Base-by-base conservation (phyloP, 2,113 vertebrate species). In the Oxygymnocypris stewartii region DNA sequence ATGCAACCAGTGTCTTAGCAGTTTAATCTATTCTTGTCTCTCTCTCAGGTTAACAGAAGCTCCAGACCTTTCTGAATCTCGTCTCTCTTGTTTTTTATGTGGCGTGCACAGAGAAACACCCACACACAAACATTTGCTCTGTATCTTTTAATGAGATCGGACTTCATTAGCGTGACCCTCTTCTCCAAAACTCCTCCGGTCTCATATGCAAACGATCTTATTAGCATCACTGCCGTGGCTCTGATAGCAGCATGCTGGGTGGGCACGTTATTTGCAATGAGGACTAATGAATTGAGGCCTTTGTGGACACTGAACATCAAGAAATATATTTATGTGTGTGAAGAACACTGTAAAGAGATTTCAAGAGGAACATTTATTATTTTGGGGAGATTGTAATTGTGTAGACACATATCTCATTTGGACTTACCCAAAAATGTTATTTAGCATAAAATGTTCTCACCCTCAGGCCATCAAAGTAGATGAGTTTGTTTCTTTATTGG, bases 71-170 rank as follows among this genome's bases (percentile, higher is more conserved):
- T 83, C 28, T 31, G 28, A 31, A 31, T 31, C 35, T 86, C 61
- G 91, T 92, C 91, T 23, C 84, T 84, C 87, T 61, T 37, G 79
- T 82, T 82, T 76, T 73, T 73, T 31, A 59, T 44, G 61, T 25
- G 25, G 54, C 40, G 18, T 87, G 59, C 76, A 54, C 81, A 37
- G 61, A 5, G 12, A 49, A 79, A 86, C 78, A 86, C 85, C 78
- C 78, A 82, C 79, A 86, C 69, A 82, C 87, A 92, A 90, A 81
- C 89, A 90, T 87, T 89, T 61, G 91, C 87, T 91, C 86, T 40
- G 71, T 95, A 96, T 96, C 95, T 96, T 97, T 97, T 96, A 97
- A 97, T 97, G 95, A 96, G 94, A 96, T 96, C 95, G 94, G 18
- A 90, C 90, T 92, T 93, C 93, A 94, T 96, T 96, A 95, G 93